Evolutionary conservation across 2,113 vertebrate species (phyloP), one percentile per base, ranked within the genome.

Genomic region (Thamnophis sirtalis): DNA sequence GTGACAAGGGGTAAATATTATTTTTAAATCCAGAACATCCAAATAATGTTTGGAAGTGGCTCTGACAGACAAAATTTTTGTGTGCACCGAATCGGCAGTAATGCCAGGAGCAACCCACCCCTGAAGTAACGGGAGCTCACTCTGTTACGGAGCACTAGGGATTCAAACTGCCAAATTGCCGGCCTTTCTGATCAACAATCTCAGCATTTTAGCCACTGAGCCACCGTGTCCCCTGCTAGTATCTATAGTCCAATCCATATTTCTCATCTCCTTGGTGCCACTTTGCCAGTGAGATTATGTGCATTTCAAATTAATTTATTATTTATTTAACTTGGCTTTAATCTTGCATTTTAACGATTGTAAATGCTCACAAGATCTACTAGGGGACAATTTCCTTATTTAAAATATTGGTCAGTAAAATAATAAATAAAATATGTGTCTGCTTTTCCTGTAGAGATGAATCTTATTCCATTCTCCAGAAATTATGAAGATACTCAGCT

Each of bases 401-500:
- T 80, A 80, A 7, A 80, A 80, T 80, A 80, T 43, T 80, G 17
- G 33, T 8, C 17, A 43, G 33, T 21, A 38, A 80, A 80, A 9
- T 17, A 80, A 80, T 80, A 80, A 21, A 80, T 38, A 80, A 38
- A 80, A 80, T 43, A 80, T 17, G 17, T 80, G 19, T 43, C 73
- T 80, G 73, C 73, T 22, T 80, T 80, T 60, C 1, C 9, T 28
- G 49, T 55, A 73, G 49, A 55, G 21, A 17, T 33, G 26, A 92
- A 51, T 63, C 17, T 80, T 80, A 80, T 80, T 43, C 33, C 17
- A 80, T 1, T 80, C 17, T 43, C 17, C 19, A 80, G 33, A 43
- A 80, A 43, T 80, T 43, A 88, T 56, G 33, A 24, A 88, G n/a
- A 89, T 88, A 93, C 9, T 2, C 33, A 95, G 87, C 24, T 91